Evolutionary conservation across 1,140 invertebrate genomes (phyloP).

Genomic region (Eumaeus atala): DNA sequence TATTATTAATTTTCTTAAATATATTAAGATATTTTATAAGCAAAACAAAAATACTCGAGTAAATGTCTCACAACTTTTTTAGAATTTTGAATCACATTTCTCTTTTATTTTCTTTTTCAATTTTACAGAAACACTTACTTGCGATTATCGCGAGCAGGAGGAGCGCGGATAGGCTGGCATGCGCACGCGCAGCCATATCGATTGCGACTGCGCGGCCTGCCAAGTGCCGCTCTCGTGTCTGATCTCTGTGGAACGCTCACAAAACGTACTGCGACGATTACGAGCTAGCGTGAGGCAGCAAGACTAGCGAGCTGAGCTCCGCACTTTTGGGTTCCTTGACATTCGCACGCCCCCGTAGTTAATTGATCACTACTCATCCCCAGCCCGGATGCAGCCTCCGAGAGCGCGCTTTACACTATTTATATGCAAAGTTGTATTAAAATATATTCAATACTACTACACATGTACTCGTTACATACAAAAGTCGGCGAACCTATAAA

Average conservation of each 20-base stretch:
- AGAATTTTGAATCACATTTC: too few relatives aligned
- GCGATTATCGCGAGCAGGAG: constrained; percentile 26
- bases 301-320: neutral
- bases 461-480: too few relatives aligned
- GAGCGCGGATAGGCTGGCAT: constrained; percentile 39
- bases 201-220: constrained; percentile 46
- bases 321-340: constrained; percentile 60
- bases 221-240: constrained; percentile 16
- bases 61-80: too few relatives aligned
- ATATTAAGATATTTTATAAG: too few relatives aligned
- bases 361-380: constrained; percentile 48
- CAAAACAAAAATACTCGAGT: too few relatives aligned
- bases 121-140: constrained; percentile 37
- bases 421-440: too few relatives aligned
- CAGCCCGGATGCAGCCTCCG: constrained; percentile 67
- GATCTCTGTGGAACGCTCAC: too few relatives aligned
- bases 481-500: too few relatives aligned
- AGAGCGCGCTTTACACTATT: constrained; percentile 6
- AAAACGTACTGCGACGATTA: too few relatives aligned
- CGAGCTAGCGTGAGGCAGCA: constrained; percentile 24
- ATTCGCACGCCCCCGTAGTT: constrained; percentile 61
- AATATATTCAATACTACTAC: too few relatives aligned
- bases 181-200: constrained; percentile 61
- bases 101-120: too few relatives aligned
- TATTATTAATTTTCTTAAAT: too few relatives aligned